phyloP scores from a whole-genome alignment of 2,888 invertebrate species.

The Cerastis leucographa region DNA sequence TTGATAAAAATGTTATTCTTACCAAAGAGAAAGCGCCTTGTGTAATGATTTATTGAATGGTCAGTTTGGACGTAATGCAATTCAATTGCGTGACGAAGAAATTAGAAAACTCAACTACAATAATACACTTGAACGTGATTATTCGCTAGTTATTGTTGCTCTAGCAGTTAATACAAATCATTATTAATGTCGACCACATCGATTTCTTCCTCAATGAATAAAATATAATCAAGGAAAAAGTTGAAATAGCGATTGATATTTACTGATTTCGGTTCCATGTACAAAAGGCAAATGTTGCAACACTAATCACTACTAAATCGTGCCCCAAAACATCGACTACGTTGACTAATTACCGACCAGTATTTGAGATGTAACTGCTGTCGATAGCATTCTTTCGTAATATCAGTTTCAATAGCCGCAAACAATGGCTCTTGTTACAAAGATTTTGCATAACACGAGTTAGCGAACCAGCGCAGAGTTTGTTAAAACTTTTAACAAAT shows the following conservation, averaged over 20 bases:
- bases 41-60: conserved; percentile 69
- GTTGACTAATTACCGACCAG: conserved; percentile 51
- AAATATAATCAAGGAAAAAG: conserved; percentile 16
- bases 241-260: background rate
- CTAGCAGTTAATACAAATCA: conserved; percentile 3
- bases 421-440: conserved; percentile 64
- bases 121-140: conserved; percentile 52
- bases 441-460: conserved; percentile 60
- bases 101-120: conserved; percentile 60
- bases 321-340: conserved; percentile 5
- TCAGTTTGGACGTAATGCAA: conserved; percentile 57
- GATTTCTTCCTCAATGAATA: background rate
- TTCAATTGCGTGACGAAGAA: conserved; percentile 63
- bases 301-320: conserved; percentile 5
- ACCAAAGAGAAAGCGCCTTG: conserved; percentile 71
- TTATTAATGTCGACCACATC: conserved; percentile 9
- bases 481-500: conserved; percentile 68
- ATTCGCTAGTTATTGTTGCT: conserved; percentile 28
- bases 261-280: background rate
- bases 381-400: conserved; percentile 59
- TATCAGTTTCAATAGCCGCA: conserved; percentile 56
- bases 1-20: conserved; percentile 64
- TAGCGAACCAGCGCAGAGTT: conserved; percentile 49
- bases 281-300: background rate
- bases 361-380: conserved; percentile 56